Evolutionary conservation across 2,797 vertebrate genomes (phyloP).

Genomic region (Eospalax fontanierii): DNA sequence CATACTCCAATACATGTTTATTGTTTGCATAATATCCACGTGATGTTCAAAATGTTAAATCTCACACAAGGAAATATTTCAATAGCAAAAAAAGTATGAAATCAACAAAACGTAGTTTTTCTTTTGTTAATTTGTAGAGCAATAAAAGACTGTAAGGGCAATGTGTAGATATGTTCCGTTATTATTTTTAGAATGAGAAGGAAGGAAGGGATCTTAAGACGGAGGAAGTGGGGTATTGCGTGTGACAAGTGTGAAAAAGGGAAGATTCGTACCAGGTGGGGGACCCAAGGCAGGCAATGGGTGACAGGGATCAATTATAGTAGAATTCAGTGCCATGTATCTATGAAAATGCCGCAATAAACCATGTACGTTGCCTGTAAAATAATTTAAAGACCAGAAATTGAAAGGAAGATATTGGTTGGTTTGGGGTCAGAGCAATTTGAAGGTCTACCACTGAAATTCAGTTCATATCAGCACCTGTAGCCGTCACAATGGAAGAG

Average conservation of each 20-base stretch:
- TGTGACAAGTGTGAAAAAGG: background rate
- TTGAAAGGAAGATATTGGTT: background rate
- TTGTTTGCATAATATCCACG: background rate
- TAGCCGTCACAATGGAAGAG: background rate
- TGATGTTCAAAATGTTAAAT: slow-evolving; percentile 41
- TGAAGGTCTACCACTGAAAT: background rate
- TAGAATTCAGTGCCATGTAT: background rate
- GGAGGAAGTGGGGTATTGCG: background rate
- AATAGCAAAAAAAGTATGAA: background rate
- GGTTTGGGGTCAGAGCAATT: background rate
- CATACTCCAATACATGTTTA: background rate
- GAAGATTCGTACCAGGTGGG: too few species aligned
- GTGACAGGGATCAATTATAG: background rate
- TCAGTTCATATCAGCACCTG: background rate
- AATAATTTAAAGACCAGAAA: background rate
- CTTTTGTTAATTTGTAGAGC: slow-evolving; percentile 23
- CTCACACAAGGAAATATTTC: slow-evolving; percentile 2
- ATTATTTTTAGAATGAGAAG: slow-evolving; percentile 31
- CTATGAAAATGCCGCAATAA: background rate
- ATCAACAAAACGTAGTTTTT: slow-evolving; percentile 3
- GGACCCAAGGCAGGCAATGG: background rate
- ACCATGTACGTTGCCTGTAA: background rate
- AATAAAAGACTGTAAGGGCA: background rate
- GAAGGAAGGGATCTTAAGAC: background rate
- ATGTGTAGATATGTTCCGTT: background rate